Evolutionary conservation across 2,888 invertebrate genomes (phyloP).

Genomic region (Sepiola atlantica): DNA sequence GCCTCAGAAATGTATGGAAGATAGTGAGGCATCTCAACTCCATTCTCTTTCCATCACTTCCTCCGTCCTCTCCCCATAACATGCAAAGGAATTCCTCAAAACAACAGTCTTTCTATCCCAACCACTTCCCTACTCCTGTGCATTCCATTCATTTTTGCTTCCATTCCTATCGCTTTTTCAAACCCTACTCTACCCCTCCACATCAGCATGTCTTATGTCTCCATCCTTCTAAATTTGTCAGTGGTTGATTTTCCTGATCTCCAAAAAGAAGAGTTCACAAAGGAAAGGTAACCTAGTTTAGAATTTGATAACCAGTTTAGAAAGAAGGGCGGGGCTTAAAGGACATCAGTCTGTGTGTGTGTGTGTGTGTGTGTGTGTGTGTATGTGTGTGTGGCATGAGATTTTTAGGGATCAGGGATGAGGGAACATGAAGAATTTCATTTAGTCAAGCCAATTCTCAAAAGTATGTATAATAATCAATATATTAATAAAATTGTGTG

Average conservation of each 20-base stretch:
- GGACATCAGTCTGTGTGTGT: neutral
- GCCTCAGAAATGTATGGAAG: neutral
- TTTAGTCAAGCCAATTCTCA: neutral
- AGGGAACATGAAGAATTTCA: neutral
- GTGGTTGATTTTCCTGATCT: neutral
- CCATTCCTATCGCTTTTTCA: neutral
- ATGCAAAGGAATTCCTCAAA: constrained; percentile 12
- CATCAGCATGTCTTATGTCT: neutral
- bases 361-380: neutral
- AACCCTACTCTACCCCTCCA: neutral
- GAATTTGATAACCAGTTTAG: neutral
- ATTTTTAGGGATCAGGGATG: neutral
- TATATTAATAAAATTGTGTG: no score
- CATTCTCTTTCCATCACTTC: no score
- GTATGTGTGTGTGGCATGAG: neutral
- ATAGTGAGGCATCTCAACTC: neutral
- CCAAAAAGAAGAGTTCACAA: neutral
- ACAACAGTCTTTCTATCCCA: neutral
- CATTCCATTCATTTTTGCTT: constrained; percentile 32
- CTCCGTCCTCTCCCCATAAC: neutral
- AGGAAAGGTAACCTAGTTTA: constrained; percentile 32
- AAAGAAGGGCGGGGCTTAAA: neutral
- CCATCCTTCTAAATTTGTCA: constrained; percentile 32
- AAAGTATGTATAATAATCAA: neutral
- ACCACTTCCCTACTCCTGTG: neutral